Evolutionary conservation across 2,888 invertebrate species (phyloP), one percentile per base, ranked within the genome.

Genomic region (Eupeodes luniger): DNA sequence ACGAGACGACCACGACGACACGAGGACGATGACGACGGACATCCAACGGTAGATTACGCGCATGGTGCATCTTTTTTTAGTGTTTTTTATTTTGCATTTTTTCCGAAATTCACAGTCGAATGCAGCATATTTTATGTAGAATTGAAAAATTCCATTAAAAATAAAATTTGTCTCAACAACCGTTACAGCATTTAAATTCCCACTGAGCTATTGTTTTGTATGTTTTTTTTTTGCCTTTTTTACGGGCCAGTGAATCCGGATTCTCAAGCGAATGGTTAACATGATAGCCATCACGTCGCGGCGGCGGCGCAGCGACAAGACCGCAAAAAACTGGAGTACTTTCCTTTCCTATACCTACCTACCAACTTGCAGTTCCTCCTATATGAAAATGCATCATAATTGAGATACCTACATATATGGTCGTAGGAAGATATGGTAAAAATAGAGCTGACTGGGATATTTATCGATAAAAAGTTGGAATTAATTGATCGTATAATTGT

Each of bases 231-330:
- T 80, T 57, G 53, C n/a, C 36, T 36, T 4, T 7, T 76, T 59
- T 75, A 27, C 69, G 78, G 78, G 5, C 69, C 81, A 67, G 40
- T 36, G 78, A 69, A 67, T 69, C n/a, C 49, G 19, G 34, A 16
- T 19, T 67, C 34, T 77, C 78, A 40, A 70, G 55, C 74, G 67
- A 75, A 80, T 67, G 78, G 66, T 53, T 82, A 75, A 82, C 59
- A 75, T 82, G 78, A 59, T 67, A 75, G 53, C 75, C 82, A 59
- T 40, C 82, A 75, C 10, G 9, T 3, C 19, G 11, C 6, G 40
- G 6, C 27, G 27, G 27, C 27, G 27, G 27, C 27, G 27, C 5
- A 5, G 36, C 49, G 67, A 53, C 55, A 75, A 66, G 34, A 70
- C 76, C 72, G 44, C 59, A 74, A 67, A 27, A 49, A 11, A 44